These are phyloP conservation scores for Oostethus manadensis DNA, from an alignment of 2,113 vertebrate genomes.

Conservation along the genomic window DNA sequence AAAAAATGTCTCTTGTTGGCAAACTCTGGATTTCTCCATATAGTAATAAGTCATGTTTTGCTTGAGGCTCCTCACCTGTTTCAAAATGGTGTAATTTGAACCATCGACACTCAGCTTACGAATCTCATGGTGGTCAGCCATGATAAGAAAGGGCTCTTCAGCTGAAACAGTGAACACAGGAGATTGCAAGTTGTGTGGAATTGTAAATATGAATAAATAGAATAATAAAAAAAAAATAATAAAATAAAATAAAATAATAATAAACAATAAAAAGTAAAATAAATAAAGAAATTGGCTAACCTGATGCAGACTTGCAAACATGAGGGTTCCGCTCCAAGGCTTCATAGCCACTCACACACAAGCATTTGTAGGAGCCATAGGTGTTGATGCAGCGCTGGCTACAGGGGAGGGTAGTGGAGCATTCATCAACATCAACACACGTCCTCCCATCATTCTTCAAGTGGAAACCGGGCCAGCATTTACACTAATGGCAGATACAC, in stretches of 20 bases:
- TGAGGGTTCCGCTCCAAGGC: constrained; percentile 80
- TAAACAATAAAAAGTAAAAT: too few species aligned
- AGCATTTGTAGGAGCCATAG: constrained; percentile 91
- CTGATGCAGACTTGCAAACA: constrained; percentile 90
- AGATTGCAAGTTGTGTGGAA: neutral
- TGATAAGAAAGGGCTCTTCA: constrained; percentile 95
- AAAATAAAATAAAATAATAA: too few species aligned
- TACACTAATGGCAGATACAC: constrained; percentile 77
- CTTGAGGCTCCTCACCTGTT: constrained; percentile 81
- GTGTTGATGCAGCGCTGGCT: constrained; percentile 97
- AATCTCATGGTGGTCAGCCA: constrained; percentile 98
- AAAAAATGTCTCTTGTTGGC: too few species aligned
- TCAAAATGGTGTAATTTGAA: constrained; percentile 95
- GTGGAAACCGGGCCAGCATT: constrained; percentile 96
- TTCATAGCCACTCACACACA: constrained; percentile 91
- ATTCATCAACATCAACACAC: constrained; percentile 92
- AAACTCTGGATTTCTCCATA: too few species aligned
- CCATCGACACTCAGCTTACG: constrained; percentile 96
- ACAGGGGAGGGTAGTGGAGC: constrained; percentile 86
- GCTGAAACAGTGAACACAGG: constrained; percentile 64
- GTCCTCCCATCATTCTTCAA: constrained; percentile 95
- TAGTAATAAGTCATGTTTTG: too few species aligned
- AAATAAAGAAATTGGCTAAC: constrained; percentile 56
- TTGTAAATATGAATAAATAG: neutral
- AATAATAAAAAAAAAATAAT: neutral